Evolutionary conservation across 2,888 invertebrate species (phyloP).

Genomic region (Caenorhabditis angaria): DNA sequence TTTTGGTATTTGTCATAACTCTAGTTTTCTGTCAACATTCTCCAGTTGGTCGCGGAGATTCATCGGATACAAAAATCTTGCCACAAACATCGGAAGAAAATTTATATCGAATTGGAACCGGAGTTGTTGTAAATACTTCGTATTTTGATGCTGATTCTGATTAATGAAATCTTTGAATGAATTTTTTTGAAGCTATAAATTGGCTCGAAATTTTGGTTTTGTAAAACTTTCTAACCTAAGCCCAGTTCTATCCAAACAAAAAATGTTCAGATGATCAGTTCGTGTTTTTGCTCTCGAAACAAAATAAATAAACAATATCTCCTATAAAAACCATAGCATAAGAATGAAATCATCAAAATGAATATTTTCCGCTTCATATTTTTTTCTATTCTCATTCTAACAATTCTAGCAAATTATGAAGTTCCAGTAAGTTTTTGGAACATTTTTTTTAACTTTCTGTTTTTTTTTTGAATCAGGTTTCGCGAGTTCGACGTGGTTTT

Average conservation of each 20-base stretch:
- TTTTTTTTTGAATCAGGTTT: neutral
- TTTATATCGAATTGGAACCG: neutral
- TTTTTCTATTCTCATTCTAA: neutral
- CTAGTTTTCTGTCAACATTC: neutral
- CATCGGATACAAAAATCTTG: neutral
- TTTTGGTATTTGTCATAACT: neutral
- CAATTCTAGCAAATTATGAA: neutral
- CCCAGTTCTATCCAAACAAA: too few relatives aligned
- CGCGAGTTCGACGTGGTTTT: slow-evolving; percentile 3
- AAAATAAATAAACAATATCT: neutral
- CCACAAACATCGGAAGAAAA: neutral
- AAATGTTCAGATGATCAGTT: too few relatives aligned
- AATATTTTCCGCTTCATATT: neutral
- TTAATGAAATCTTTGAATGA: too few relatives aligned
- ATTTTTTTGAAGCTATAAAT: too few relatives aligned
- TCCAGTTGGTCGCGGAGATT: neutral
- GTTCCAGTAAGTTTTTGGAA: neutral
- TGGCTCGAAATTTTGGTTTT: too few relatives aligned
- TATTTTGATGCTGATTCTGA: too few relatives aligned
- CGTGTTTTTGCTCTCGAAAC: too few relatives aligned
- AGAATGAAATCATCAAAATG: neutral
- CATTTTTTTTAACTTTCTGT: neutral
- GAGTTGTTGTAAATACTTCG: neutral
- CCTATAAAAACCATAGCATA: neutral
- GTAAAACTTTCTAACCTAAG: too few relatives aligned